phyloP scores from a whole-genome alignment of 2,888 invertebrate species.

The Spisula subtruncata region DNA sequence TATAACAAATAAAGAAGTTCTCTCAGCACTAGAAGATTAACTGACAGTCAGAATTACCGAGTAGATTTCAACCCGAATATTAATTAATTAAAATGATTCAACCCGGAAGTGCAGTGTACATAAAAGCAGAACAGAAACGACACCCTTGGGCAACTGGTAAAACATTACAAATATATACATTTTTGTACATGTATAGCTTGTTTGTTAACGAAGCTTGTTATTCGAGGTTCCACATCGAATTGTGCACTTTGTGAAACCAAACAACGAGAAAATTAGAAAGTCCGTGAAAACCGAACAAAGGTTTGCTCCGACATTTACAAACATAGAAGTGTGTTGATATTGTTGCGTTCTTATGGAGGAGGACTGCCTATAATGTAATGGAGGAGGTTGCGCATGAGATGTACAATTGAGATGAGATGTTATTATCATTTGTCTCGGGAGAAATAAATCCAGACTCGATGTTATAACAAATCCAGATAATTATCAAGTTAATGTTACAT shows the following conservation, averaged over 20 bases:
- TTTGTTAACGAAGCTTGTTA: too few relatives aligned
- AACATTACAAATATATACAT: neutral
- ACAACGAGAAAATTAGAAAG: too few relatives aligned
- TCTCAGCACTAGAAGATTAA: neutral
- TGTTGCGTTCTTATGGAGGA: too few relatives aligned
- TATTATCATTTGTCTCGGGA: neutral
- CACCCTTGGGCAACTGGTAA: neutral
- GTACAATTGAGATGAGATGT: neutral
- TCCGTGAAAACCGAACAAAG: too few relatives aligned
- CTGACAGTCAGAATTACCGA: neutral
- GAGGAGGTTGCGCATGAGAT: too few relatives aligned
- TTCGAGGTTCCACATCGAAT: too few relatives aligned
- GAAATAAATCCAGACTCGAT: neutral
- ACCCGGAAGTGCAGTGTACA: neutral
- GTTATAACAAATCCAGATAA: neutral
- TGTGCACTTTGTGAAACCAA: too few relatives aligned
- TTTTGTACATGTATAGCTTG: neutral
- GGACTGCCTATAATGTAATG: too few relatives aligned
- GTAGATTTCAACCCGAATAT: neutral
- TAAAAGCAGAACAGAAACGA: neutral
- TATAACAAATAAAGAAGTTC: neutral
- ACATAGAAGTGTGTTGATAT: too few relatives aligned
- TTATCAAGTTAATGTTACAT: neutral
- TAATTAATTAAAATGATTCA: neutral
- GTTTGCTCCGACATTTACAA: too few relatives aligned